phyloP scores from a whole-genome alignment of 2,113 vertebrate species.

The Petromus typicus region DNA sequence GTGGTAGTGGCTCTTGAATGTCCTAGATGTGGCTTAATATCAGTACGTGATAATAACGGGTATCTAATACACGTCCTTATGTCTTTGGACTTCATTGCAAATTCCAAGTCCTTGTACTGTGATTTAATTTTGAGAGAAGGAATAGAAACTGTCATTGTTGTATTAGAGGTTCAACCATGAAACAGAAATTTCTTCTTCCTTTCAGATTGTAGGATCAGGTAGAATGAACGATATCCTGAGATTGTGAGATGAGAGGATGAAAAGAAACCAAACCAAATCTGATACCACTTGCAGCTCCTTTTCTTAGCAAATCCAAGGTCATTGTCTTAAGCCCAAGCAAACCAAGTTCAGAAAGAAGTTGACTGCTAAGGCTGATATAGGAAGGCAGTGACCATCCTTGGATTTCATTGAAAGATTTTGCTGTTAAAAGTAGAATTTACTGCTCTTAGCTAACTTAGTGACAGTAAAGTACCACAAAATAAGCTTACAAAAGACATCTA shows the following conservation, averaged over 20 bases:
- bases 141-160: not conserved
- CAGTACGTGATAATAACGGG: not conserved
- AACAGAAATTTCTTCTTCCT: not conserved
- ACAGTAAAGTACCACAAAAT: not conserved
- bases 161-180: not conserved
- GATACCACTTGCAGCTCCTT: not conserved
- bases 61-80: not conserved
- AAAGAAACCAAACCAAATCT: not conserved
- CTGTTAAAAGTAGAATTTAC: not conserved
- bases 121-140: slow-evolving; percentile 32
- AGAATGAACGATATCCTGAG: not conserved
- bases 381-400: not conserved
- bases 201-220: not conserved
- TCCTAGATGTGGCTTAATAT: not conserved
- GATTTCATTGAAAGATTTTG: not conserved
- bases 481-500: not conserved
- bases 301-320: not conserved
- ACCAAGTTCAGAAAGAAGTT: not conserved
- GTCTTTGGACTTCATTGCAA: not conserved
- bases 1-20: not conserved
- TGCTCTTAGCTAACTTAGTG: not conserved
- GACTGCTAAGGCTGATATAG: not conserved
- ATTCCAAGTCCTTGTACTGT: not conserved
- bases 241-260: not conserved
- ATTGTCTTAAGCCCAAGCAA: not conserved